Evolutionary conservation across 2,113 vertebrate species (phyloP).

Genomic region (Glaucomys volans): DNA sequence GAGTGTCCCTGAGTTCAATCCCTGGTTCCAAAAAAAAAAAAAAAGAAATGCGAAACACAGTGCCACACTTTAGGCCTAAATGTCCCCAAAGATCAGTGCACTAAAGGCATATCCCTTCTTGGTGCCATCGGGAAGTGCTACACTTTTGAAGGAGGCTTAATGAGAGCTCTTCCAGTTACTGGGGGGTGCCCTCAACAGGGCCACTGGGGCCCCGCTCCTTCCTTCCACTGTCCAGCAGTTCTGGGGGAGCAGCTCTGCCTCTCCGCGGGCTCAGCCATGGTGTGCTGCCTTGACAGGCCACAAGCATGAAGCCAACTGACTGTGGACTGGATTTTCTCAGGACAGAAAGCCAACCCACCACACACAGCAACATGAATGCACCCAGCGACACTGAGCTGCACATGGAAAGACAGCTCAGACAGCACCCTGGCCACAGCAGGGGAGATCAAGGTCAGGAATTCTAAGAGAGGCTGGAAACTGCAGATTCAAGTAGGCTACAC

Average conservation of each 20-base stretch:
- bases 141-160: neutral
- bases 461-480: neutral
- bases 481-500: neutral
- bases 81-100: neutral
- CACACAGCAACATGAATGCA: neutral
- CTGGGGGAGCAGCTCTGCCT: neutral
- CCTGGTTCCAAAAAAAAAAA: no score
- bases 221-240: neutral
- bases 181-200: neutral
- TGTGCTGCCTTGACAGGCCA: neutral
- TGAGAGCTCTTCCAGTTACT: neutral
- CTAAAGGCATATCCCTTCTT: neutral
- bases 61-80: neutral
- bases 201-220: neutral
- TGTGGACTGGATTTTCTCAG: neutral
- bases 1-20: no score
- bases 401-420: neutral
- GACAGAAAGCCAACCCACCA: neutral
- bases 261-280: neutral
- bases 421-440: no score
- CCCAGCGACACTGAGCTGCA: neutral
- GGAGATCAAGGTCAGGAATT: neutral
- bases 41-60: neutral
- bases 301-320: neutral
- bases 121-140: neutral